Percentiles rank a stretch among this genome's conserved stretches.
Evolutionary conservation across 1,140 invertebrate species (phyloP).

Genomic region (Wiebesia pumilae): DNA sequence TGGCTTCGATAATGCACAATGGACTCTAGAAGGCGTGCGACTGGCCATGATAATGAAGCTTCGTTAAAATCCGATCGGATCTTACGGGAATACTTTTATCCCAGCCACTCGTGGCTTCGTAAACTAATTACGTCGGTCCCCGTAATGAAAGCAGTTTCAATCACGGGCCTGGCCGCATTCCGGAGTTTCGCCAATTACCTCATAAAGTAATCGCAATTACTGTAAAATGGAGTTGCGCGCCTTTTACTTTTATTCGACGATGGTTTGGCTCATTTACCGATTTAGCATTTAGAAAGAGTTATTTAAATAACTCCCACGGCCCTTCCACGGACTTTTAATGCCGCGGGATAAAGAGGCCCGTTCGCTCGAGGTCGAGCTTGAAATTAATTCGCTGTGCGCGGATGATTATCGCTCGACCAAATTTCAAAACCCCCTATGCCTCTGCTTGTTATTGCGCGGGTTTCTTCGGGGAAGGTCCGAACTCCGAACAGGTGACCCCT

Average conservation of each 20-base stretch:
- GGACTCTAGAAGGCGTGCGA: constrained; percentile 29
- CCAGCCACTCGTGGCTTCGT: not conserved
- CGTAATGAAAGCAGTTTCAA: constrained; percentile 19
- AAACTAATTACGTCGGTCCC: not conserved
- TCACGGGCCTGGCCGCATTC: not conserved
- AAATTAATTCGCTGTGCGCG: constrained; percentile 2
- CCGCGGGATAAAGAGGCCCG: not conserved
- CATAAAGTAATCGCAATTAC: not conserved
- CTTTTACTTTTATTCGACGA: not conserved
- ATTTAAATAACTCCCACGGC: constrained; percentile 16
- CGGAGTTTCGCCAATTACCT: not conserved
- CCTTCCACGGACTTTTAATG: not conserved
- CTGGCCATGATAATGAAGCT: constrained; percentile 13
- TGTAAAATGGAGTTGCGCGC: not conserved
- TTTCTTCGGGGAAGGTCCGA: too few relatives aligned
- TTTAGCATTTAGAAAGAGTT: not conserved
- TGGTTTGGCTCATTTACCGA: not conserved
- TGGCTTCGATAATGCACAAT: constrained; percentile 12
- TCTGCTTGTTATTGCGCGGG: not conserved
- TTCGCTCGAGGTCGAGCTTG: not conserved
- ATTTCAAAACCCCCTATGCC: not conserved
- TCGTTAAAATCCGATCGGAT: constrained; percentile 41
- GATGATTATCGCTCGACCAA: not conserved
- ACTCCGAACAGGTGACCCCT: too few relatives aligned
- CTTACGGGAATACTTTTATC: constrained; percentile 27